These are phyloP conservation scores for Xanthostigma xanthostigma DNA, from an alignment of 2,888 invertebrate species.

Conservation along the genomic window DNA sequence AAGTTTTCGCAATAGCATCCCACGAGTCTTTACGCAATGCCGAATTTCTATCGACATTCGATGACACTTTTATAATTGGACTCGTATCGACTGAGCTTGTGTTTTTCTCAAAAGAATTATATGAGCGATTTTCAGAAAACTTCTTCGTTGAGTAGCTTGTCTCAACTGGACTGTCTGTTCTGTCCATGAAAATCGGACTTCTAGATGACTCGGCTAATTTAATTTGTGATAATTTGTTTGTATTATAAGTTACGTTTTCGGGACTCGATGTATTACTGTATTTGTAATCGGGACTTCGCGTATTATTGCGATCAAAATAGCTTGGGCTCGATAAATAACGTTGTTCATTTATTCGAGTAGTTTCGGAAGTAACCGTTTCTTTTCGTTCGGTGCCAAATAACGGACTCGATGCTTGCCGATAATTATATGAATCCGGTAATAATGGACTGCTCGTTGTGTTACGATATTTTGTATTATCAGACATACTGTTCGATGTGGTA, in stretches of 20 bases:
- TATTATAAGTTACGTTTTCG: conserved; percentile 10
- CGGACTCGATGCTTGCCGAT: too few species aligned
- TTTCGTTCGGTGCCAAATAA: too few species aligned
- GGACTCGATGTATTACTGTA: too few species aligned
- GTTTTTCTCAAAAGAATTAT: conserved; percentile 8
- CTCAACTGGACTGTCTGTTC: conserved; percentile 19
- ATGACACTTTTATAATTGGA: conserved; percentile 43
- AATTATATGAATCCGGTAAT: too few species aligned
- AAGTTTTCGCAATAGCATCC: conserved; percentile 70
- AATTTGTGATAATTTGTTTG: conserved; percentile 25
- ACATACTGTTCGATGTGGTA: too few species aligned
- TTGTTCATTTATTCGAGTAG: too few species aligned
- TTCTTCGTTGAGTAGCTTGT: conserved; percentile 12
- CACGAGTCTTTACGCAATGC: conserved; percentile 57
- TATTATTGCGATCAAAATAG: too few species aligned
- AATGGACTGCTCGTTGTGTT: too few species aligned
- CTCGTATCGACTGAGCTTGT: conserved; percentile 33
- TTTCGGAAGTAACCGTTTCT: too few species aligned
- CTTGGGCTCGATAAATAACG: too few species aligned
- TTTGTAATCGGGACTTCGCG: conserved; percentile 3
- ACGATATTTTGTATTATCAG: too few species aligned
- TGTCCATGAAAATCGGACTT: conserved; percentile 23
- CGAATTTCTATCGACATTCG: conserved; percentile 32
- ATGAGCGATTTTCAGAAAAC: too few species aligned
- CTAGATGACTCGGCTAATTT: conserved; percentile 20